These are phyloP conservation scores for Avahi laniger DNA, from an alignment of 2,797 vertebrate species.

Conservation along the genomic window DNA sequence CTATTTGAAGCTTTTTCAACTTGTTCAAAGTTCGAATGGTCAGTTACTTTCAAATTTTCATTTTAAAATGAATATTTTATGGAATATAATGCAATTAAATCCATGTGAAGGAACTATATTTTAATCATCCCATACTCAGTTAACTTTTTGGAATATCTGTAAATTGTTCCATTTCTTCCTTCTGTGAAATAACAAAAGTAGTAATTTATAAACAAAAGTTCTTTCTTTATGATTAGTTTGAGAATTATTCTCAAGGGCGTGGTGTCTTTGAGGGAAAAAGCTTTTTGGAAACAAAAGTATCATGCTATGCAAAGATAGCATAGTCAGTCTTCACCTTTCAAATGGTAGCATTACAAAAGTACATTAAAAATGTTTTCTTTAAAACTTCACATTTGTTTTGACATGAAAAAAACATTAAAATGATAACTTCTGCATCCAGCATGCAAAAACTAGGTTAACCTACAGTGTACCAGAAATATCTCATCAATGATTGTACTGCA, in stretches of 20 bases:
- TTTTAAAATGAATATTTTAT: background rate
- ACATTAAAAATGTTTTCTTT: background rate
- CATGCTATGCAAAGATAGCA: background rate
- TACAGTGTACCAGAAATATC: background rate
- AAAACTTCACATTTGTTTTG: background rate
- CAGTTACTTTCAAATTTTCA: background rate
- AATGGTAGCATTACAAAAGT: background rate
- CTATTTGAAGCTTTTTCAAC: background rate
- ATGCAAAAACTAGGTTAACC: background rate
- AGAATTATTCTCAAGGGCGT: background rate
- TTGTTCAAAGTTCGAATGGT: background rate
- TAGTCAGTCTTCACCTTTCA: background rate
- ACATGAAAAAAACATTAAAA: background rate
- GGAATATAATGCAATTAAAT: background rate
- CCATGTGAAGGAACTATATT: background rate
- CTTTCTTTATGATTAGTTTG: background rate
- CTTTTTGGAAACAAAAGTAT: background rate
- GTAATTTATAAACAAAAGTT: background rate
- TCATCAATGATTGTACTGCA: background rate
- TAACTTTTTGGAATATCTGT: background rate
- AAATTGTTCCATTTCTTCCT: background rate
- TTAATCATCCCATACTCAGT: background rate
- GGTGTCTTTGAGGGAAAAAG: background rate
- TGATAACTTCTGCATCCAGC: background rate
- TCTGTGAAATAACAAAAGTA: background rate